phyloP scores from a whole-genome alignment of 2,797 vertebrate genomes.

The Takifugu rubripes region DNA sequence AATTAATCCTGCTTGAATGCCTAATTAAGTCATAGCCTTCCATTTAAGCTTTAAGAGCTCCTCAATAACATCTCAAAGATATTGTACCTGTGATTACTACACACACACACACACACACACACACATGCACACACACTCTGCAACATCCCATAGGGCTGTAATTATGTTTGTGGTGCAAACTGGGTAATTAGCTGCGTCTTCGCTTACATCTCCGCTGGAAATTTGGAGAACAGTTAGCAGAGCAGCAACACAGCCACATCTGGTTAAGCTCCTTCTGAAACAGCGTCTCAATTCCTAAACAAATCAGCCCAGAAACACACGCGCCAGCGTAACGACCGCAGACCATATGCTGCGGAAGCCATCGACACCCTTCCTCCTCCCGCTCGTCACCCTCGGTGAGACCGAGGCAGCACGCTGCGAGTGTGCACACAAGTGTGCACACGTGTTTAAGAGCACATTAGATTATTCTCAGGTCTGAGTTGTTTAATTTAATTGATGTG shows the following conservation, averaged over 20 bases:
- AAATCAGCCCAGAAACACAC: slow-evolving; percentile 48
- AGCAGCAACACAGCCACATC: slow-evolving; percentile 40
- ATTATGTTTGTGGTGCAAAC: slow-evolving; percentile 62
- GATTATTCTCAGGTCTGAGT: slow-evolving; percentile 1
- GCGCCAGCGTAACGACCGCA: slow-evolving; percentile 15
- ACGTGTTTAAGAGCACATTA: neutral
- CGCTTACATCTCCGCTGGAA: slow-evolving; percentile 63
- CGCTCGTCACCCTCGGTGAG: slow-evolving; percentile 1
- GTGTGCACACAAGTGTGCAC: neutral
- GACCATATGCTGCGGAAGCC: slow-evolving; percentile 26
- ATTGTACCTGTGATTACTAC: slow-evolving; percentile 17
- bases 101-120: slow-evolving; percentile 2
- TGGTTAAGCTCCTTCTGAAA: slow-evolving; percentile 30
- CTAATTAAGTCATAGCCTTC: slow-evolving; percentile 31
- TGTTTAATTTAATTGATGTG: neutral
- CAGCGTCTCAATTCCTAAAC: slow-evolving; percentile 30
- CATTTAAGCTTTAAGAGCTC: slow-evolving; percentile 20
- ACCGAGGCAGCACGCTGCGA: slow-evolving; percentile 1
- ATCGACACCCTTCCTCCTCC: slow-evolving; percentile 8
- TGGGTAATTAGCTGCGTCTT: slow-evolving; percentile 60
- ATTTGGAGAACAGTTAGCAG: slow-evolving; percentile 17
- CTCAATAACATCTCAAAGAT: slow-evolving; percentile 7
- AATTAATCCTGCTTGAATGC: slow-evolving; percentile 20
- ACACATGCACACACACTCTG: neutral
- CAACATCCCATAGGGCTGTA: slow-evolving; percentile 51